Evolutionary conservation across 2,797 vertebrate species (phyloP), one percentile per base, ranked within the genome.

Genomic region (Pelochelys cantorii): DNA sequence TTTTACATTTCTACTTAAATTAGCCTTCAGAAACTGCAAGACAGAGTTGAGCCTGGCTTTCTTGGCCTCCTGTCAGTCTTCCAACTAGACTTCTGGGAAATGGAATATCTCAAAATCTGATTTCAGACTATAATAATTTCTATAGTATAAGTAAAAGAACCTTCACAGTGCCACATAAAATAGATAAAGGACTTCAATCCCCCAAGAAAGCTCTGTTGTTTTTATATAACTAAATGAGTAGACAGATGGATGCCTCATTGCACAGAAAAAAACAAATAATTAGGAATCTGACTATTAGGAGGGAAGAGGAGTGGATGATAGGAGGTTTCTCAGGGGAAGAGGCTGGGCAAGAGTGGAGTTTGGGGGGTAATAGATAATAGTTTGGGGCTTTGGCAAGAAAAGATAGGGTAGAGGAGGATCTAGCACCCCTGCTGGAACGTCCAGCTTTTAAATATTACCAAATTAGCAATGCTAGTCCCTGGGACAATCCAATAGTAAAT

Each of bases 1-100:
- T 93, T 93, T 93, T 86, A 4, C 74, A 17, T 90, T 90, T 89
- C 5, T 89, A 83, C 48, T 95, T 91, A 20, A 94, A 86, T 91
- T 82, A 60, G 2, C 54, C 75, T 87, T 94, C 62, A 85, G 60
- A 86, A 91, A 74, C 75, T 83, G 10, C 80, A 91, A 4, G 18
- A 27, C 20, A 85, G 92, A 82, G 11, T 29, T 20, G 56, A 75
- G 89, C 25, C 0, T 52, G 56, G 81, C 56, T 92, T 90, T 93
- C 31, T 12, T 84, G 34, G 1, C 5, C 75, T 53, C 75, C 60
- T 85, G 5, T 83, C 68, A 93, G 86, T 57, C 92, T 95, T 84
- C 25, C 37, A 55, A 12, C 12, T 56, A 62, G 17, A 22, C 5
- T 91, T 82, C 56, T 65, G 18, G 20, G 48, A 88, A 31, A 95